phyloP scores from a whole-genome alignment of 1,140 invertebrate genomes.

The Anastrepha ludens region DNA sequence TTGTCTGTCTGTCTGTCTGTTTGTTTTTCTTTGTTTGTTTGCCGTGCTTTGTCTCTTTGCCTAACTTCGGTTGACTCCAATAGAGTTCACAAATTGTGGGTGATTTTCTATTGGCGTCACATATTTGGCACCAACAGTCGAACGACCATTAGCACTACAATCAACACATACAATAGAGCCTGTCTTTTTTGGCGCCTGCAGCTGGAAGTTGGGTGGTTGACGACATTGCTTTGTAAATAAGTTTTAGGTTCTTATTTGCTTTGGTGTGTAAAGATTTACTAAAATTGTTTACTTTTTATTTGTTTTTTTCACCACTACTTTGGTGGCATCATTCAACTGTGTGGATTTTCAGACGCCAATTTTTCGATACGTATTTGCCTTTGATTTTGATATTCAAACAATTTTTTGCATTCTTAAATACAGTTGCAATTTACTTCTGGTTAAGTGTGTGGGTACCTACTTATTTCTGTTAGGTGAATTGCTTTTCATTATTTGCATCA shows the following conservation, averaged over 20 bases:
- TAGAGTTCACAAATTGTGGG: conserved; percentile 13
- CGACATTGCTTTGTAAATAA: not conserved
- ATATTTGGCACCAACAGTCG: conserved; percentile 32
- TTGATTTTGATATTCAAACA: not conserved
- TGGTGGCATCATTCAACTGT: not conserved
- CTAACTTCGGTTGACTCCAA: not conserved
- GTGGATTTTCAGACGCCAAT: not conserved
- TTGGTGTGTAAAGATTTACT: not conserved
- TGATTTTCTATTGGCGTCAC: conserved; percentile 31
- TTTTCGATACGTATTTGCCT: not conserved
- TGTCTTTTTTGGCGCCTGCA: conserved; percentile 27
- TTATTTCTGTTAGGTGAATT: not conserved
- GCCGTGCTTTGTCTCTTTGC: not conserved
- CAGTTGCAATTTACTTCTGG: conserved; percentile 19
- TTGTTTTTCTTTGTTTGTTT: not conserved
- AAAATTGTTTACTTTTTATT: not conserved
- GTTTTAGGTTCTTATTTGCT: not conserved
- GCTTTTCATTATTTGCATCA: not conserved
- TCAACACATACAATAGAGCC: conserved; percentile 20
- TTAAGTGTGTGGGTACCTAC: not conserved
- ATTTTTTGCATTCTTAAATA: not conserved
- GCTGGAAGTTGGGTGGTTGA: conserved; percentile 36
- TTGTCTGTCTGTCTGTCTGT: not conserved
- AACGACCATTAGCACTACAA: not conserved
- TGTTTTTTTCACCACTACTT: not conserved